Evolutionary conservation across 1,140 invertebrate genomes (phyloP).

Genomic region (Penaeus indicus): DNA sequence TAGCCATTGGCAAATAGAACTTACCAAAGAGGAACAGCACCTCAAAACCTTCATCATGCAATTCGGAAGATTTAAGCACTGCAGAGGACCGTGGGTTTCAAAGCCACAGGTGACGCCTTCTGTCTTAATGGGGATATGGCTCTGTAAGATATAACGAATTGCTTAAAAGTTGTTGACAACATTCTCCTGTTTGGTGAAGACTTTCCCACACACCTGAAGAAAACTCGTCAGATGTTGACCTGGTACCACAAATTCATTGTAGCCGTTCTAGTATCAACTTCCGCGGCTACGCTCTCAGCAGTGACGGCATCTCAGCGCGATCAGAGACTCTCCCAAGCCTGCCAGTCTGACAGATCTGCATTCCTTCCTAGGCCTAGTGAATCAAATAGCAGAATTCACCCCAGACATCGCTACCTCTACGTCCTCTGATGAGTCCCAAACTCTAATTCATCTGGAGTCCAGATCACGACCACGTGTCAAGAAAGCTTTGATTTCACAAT

Average conservation of each 20-base stretch:
- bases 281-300: not conserved
- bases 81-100: not conserved
- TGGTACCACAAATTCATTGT: slow-evolving; percentile 9
- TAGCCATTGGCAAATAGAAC: too few relatives aligned
- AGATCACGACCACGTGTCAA: too few relatives aligned
- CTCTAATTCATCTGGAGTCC: too few relatives aligned
- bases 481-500: too few relatives aligned
- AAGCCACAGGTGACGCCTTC: not conserved
- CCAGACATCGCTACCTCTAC: too few relatives aligned
- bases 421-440: too few relatives aligned
- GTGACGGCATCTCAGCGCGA: not conserved
- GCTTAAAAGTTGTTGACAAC: not conserved
- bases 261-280: not conserved
- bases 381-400: too few relatives aligned
- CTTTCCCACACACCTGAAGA: not conserved
- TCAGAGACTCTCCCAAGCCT: too few relatives aligned
- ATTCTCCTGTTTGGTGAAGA: not conserved
- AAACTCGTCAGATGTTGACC: not conserved
- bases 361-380: too few relatives aligned
- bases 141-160: not conserved
- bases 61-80: not conserved
- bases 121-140: slow-evolving; percentile 7
- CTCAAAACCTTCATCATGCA: not conserved
- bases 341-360: too few relatives aligned
- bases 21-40: too few relatives aligned